A percentile compares a stretch with the other conserved stretches of the same genome.
These are phyloP conservation scores for Habrosyne pyritoides DNA, from an alignment of 2,888 invertebrate species.

Conservation along the genomic window DNA sequence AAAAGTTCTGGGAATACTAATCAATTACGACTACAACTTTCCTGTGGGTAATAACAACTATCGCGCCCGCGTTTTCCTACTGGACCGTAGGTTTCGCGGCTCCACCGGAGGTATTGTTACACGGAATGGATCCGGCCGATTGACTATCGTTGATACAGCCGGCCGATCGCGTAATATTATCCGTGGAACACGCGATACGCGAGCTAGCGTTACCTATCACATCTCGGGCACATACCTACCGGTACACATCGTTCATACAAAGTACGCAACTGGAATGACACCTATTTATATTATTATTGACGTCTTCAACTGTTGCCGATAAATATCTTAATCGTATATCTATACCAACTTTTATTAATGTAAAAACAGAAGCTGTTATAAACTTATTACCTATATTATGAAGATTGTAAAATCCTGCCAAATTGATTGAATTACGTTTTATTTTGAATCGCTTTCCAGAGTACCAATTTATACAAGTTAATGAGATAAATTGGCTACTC, in stretches of 20 bases:
- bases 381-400: background rate
- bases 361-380: too few relatives aligned
- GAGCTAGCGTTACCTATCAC: slow-evolving; percentile 79
- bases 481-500: slow-evolving; percentile 27
- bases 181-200: slow-evolving; percentile 76
- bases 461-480: background rate
- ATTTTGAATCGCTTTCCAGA: background rate
- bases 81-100: slow-evolving; percentile 40
- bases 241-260: slow-evolving; percentile 30
- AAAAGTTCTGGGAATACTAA: background rate
- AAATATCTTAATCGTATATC: slow-evolving; percentile 3
- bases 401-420: background rate
- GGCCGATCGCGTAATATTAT: slow-evolving; percentile 78
- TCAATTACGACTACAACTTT: background rate
- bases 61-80: slow-evolving; percentile 19
- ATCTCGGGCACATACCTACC: slow-evolving; percentile 43
- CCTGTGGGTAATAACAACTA: background rate
- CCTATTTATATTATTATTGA: slow-evolving; percentile 35
- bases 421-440: background rate
- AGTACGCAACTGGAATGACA: slow-evolving; percentile 32
- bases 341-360: background rate
- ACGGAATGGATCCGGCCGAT: slow-evolving; percentile 81
- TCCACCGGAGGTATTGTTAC: slow-evolving; percentile 75
- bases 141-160: slow-evolving; percentile 82
- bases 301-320: slow-evolving; percentile 18